phyloP scores from a whole-genome alignment of 2,113 vertebrate species.

The Leptobrachium ailaonicum region DNA sequence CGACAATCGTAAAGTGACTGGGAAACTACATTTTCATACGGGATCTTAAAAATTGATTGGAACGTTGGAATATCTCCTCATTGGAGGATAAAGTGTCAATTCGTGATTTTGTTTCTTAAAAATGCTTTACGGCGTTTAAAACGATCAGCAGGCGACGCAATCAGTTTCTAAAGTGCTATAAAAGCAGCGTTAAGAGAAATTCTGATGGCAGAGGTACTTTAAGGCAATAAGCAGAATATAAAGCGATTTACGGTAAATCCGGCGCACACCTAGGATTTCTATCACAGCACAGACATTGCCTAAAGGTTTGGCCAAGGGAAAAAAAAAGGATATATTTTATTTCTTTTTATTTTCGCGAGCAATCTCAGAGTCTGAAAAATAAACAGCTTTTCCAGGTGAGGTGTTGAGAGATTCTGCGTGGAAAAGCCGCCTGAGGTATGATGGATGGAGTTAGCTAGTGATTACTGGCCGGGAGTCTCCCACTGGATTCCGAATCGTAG shows the following conservation, averaged over 20 bases:
- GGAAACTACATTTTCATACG: too few relatives aligned
- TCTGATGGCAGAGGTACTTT: too few relatives aligned
- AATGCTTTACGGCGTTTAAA: too few relatives aligned
- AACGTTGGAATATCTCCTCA: too few relatives aligned
- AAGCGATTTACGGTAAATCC: slow-evolving; percentile 1
- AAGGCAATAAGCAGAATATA: not conserved
- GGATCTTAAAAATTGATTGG: too few relatives aligned
- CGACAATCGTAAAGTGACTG: too few relatives aligned
- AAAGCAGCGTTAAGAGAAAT: too few relatives aligned
- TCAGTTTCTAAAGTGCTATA: too few relatives aligned
- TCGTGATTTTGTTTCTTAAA: too few relatives aligned
- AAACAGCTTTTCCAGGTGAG: slow-evolving; percentile 27
- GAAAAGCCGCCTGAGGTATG: slow-evolving; percentile 6
- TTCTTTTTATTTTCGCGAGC: not conserved
- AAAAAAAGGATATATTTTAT: slow-evolving; percentile 4
- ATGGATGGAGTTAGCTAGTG: slow-evolving; percentile 29
- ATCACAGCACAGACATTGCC: not conserved
- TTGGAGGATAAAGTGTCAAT: too few relatives aligned
- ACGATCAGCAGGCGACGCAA: too few relatives aligned
- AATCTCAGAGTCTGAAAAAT: slow-evolving; percentile 10
- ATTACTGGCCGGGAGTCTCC: slow-evolving; percentile 23
- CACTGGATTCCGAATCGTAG: slow-evolving; percentile 5
- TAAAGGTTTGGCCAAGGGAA: not conserved
- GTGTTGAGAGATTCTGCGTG: not conserved
- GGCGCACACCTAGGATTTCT: not conserved